These are phyloP conservation scores for Cataglyphis livida DNA, from an alignment of 2,888 invertebrate species.

Conservation along the genomic window DNA sequence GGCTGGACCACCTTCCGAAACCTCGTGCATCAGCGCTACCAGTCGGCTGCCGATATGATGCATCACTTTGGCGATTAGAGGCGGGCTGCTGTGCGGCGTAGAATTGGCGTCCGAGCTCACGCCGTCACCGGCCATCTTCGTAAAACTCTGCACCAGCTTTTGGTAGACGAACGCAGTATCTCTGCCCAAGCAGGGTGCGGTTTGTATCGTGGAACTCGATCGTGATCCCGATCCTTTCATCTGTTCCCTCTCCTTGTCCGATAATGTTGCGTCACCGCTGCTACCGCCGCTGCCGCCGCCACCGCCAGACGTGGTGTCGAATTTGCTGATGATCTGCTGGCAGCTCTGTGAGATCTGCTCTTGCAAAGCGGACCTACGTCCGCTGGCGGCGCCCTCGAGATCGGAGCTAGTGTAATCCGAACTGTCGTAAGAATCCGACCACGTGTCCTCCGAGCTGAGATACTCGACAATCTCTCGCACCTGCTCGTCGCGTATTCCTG, in stretches of 20 bases:
- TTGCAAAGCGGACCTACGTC: constrained; percentile 90
- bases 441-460: constrained; percentile 96
- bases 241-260: constrained; percentile 67
- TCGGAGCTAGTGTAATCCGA: constrained; percentile 97
- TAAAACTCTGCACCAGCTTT: constrained; percentile 93
- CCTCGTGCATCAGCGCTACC: constrained; percentile 96
- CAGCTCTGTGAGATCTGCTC: constrained; percentile 96
- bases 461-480: constrained; percentile 97
- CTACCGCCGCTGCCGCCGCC: too few relatives aligned
- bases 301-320: constrained; percentile 87
- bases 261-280: constrained; percentile 24
- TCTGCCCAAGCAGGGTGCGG: constrained; percentile 86
- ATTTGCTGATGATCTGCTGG: constrained; percentile 95
- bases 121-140: constrained; percentile 90
- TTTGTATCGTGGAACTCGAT: constrained; percentile 82
- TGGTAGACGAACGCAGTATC: constrained; percentile 96
- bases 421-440: constrained; percentile 97
- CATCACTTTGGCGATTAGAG: constrained; percentile 96
- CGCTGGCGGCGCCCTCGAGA: constrained; percentile 89
- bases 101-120: constrained; percentile 86
- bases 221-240: constrained; percentile 76
- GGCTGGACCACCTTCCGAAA: constrained; percentile 90
- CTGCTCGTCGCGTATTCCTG: constrained; percentile 95
- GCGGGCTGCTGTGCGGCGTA: constrained; percentile 91
- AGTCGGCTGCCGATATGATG: constrained; percentile 95